Base-by-base conservation (phyloP, 2,797 vertebrate genomes). In the Coregonus suidteri region DNA sequence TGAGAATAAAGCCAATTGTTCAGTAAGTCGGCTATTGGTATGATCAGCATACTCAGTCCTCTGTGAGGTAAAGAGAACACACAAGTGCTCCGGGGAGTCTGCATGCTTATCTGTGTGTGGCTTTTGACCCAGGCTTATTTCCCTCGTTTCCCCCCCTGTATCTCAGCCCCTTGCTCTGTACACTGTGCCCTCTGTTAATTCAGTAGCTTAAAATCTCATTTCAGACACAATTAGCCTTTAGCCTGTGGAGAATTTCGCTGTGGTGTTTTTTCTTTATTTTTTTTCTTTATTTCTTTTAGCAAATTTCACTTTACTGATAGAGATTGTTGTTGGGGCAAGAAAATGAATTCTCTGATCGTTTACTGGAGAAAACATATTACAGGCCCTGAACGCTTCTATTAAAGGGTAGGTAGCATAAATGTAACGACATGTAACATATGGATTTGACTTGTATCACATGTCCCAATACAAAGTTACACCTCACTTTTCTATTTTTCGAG, bases 141-240 rank as follows among this genome's bases (percentile, higher is more conserved):
- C 85, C 78, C 76, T 81, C 76, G 73, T 77, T 81, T 81, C 86
- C 81, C 74, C 53, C 9, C 41, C 75, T 72, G 73, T 85, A 87
- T 83, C 86, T 86, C 83, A 65, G 87, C 80, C 67, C 74, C 68
- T n/a, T 20, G 74, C 65, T 75, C 81, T 53, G 76, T 83, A 82
- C 65, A 56, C 70, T 69, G 66, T 79, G 67, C 86, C 87, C 90
- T 90, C 84, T 80, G 84, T 84, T 94, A 92, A 94, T 93, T 93
- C 89, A 87, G 81, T 87, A 76, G 84, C 91, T 93, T 93, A 91
- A 93, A 93, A 92, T 91, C 91, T 92, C 83, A 92, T 94, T 93
- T 93, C 87, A 90, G 88, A 94, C 82, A 90, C 92, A 93, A 94
- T 94, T 94, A 94, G 91, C 93, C 92, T 94, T 94, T 92, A 91